Conservation (phyloP, 2,113 vertebrate genomes). For the Coptodon bakossiorum region DNA sequence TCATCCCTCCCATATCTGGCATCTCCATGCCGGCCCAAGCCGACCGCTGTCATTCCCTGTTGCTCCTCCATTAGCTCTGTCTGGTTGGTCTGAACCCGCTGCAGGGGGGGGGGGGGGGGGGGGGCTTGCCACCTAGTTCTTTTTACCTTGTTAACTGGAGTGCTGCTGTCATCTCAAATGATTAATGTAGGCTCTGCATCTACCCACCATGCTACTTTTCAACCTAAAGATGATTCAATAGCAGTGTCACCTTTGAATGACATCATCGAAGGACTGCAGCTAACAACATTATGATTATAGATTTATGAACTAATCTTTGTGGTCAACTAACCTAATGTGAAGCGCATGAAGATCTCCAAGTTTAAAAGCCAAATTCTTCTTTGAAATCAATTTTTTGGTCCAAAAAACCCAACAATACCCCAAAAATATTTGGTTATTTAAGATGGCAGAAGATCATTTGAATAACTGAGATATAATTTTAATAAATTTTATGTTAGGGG, state of each 20-base stretch:
- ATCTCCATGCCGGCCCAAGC: constrained; percentile 12
- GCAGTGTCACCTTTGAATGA: constrained; percentile 1
- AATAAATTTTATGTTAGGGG: neutral
- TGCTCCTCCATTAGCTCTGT: constrained; percentile 48
- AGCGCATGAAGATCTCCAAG: neutral
- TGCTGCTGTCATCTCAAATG: constrained; percentile 37
- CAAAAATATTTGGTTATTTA: neutral
- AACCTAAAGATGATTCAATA: neutral
- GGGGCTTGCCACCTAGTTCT: neutral
- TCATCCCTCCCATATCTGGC: constrained; percentile 41
- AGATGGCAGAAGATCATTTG: neutral
- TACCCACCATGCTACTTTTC: neutral
- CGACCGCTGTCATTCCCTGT: constrained; percentile 7
- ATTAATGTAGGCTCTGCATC: constrained; percentile 31
- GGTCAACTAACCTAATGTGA: neutral
- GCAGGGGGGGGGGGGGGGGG: neutral
- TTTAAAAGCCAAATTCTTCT: neutral
- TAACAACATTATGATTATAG: neutral
- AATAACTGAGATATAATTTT: neutral
- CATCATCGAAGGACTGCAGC: neutral
- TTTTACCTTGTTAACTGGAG: constrained; percentile 51
- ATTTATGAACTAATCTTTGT: neutral
- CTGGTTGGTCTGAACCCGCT: constrained; percentile 26
- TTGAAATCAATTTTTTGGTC: neutral
- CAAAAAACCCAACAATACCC: neutral